Evolutionary conservation across 1,140 invertebrate genomes (phyloP), one percentile per base, ranked within the genome.

Genomic region (Copidosoma floridanum): DNA sequence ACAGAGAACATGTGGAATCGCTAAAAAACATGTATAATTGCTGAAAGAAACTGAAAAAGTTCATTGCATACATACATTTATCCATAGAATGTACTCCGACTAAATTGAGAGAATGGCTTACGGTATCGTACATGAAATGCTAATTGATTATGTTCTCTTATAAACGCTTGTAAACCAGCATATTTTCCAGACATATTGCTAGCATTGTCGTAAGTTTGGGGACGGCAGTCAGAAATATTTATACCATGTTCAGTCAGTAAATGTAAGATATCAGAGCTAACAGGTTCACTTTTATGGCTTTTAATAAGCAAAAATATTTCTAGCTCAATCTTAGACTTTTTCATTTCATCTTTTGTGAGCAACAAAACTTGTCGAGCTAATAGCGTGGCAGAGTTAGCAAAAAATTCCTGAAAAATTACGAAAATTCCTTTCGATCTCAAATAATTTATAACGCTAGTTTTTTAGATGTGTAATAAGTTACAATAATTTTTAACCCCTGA

Each of bases 221-320:
- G 35, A n/a, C 51, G 23, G 26, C 51, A 53, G 24, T 53, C 14
- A 16, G 38, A 8, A 18, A 53, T 26, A 26, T 53, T 16, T 5
- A 53, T 38, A 23, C 11, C 20, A n/a, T 53, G 10, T n/a, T 38
- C 14, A 24, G 23, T 10, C 16, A 53, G 8, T 0, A 26, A 1
- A 1, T 2, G 10, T 26, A 53, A n/a, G 18, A 66, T 18, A 46
- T 26, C 58, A 47, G 61, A 37, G 44, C 61, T 60, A 11, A 68
- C 61, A 24, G 66, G 61, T 61, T 51, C 16, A 27, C 48, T 60
- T 54, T 65, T 70, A 47, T 72, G 69, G 2, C 66, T 64, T 26
- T 40, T 53, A 56, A 70, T 65, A 20, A 51, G 57, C 37, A 68
- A 26, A 61, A 70, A 71, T n/a, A n/a, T n/a, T n/a, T n/a, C n/a